Base-by-base conservation (phyloP, 2,113 vertebrate genomes). In the Stegastes partitus region DNA sequence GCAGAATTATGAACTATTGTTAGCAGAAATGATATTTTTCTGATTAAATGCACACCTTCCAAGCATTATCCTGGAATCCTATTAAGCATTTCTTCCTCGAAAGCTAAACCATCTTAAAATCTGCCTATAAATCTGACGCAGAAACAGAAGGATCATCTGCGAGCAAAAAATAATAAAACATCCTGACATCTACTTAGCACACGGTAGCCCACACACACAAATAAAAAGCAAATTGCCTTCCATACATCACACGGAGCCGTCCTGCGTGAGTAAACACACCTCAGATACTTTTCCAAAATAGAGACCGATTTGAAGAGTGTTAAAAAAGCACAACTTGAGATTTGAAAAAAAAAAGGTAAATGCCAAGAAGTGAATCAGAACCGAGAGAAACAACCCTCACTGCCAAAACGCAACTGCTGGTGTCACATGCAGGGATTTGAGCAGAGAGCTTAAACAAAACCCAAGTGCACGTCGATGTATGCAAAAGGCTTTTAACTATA, bases 101-200 rank as follows among this genome's bases (percentile, higher is more conserved):
- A 21, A 2, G 64, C 11, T 28, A 23, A 66, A 77, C 59, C 19
- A 23, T 5, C 54, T 68, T 61, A 0, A 37, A 68, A 69, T 47
- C 39, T n/a, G n/a, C 53, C 28, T 1, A 53, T 56, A 56, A 79
- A 75, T 61, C 61, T 53, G n/a, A 61, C 2, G 44, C 11, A 25
- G 74, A 50, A 71, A 80, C 34, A 68, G 47, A 66, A 18, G 54
- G 68, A 55, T 55, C 69, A 44, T 50, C 25, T 23, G 53, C 4
- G 0, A 71, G 51, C 19, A 9, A 34, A n/a, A n/a, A 7, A 47
- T 49, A 66, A 77, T 75, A 82, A 87, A 83, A 81, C 74, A 86
- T 22, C 11, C 37, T 50, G 70, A 83, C 77, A 83, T 79, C 80
- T 68, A 77, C 72, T 63, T 67, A 64, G 53, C 44, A 54, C 51